Base-by-base conservation (phyloP, 2,113 vertebrate species). In the Meles meles region DNA sequence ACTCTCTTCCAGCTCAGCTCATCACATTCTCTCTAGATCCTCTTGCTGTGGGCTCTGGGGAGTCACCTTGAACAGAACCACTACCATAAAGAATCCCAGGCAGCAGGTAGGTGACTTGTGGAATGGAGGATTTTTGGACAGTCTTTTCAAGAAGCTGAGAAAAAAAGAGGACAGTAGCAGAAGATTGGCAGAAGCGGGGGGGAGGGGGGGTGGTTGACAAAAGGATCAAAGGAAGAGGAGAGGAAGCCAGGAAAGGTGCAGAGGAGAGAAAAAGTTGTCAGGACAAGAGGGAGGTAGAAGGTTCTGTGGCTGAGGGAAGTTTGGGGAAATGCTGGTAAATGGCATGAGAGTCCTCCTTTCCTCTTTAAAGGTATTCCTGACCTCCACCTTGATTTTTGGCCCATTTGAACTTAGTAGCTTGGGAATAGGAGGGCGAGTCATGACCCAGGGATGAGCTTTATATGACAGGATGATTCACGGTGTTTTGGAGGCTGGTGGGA, bases 101-200 rank as follows among this genome's bases (percentile, higher is more conserved):
- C 87, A 97, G 93, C 89, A 95, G 93, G 96, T 95, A 98, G 94
- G 95, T 96, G 96, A 96, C 77, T 17, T 85, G 79, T 39, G 59
- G 90, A 93, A 96, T 95, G 96, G 83, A 91, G 59, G 92, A 94
- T 94, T 97, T 94, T 93, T 96, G 96, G 92, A 89, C 59, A 52
- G 88, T 59, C 0, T 0, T 96, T 95, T 91, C 47, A n/a, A 97
- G 84, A 95, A 98, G 57, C 47, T 42, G 89, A 93, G 94, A 90
- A 52, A 87, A 84, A 97, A 97, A 90, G 71, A 90, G 34, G 95
- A 69, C 90, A 83, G 57, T 61, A 82, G 81, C 83, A 89, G 92
- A 90, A 87, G 72, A 77, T 69, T 59, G 77, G 55, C 31, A 77
- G 90, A 81, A 55, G 71, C 1, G 42, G 10, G 20, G 39, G n/a